Evolutionary conservation across 2,888 invertebrate genomes (phyloP).

Genomic region (Mycalesis mineus): DNA sequence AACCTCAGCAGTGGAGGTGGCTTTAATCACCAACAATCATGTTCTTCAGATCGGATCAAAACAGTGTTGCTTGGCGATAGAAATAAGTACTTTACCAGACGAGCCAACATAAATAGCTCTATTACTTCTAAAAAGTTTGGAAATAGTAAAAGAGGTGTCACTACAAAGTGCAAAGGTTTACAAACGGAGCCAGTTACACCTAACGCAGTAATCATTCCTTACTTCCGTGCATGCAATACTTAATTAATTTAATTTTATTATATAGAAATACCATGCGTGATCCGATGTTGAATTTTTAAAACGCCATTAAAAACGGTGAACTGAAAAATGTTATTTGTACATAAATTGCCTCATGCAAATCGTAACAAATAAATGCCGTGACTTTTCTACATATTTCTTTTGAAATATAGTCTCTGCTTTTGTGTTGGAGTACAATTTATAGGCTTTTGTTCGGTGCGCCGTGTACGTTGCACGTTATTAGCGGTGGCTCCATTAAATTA

Average conservation of each 20-base stretch:
- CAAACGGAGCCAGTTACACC: no score
- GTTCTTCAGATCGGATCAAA: no score
- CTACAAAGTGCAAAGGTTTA: no score
- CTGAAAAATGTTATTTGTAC: conserved; percentile 2
- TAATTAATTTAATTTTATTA: background rate
- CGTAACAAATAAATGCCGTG: conserved; percentile 1
- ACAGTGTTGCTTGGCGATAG: no score
- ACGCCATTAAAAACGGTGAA: background rate
- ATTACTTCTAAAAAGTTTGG: no score
- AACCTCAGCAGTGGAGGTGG: no score
- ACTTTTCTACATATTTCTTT: conserved; percentile 3
- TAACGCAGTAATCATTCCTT: background rate
- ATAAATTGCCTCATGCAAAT: background rate
- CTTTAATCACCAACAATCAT: no score
- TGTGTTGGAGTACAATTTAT: background rate
- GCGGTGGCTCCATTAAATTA: no score
- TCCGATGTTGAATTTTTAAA: background rate
- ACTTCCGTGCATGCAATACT: background rate
- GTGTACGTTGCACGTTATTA: background rate
- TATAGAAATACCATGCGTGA: background rate
- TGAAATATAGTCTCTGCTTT: background rate
- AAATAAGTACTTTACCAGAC: no score
- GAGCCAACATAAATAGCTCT: no score
- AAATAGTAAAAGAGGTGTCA: no score
- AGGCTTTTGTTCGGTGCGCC: background rate